A percentile compares a stretch with the other conserved stretches of the same genome.
Conservation (phyloP, 1,140 invertebrate genomes). For the Aricia agestis region DNA sequence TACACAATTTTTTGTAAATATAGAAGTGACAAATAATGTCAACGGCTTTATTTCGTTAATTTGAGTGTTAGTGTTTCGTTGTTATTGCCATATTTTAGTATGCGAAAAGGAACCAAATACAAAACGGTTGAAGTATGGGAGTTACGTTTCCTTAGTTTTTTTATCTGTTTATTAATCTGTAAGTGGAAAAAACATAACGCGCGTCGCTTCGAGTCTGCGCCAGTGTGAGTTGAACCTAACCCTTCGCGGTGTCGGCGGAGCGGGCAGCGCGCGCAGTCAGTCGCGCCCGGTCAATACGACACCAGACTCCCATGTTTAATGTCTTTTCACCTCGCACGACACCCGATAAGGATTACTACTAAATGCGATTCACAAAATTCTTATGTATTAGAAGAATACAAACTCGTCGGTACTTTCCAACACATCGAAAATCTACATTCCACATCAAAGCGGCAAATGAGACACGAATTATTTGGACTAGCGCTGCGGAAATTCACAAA, state of each 20-base stretch:
- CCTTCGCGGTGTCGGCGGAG: conserved; percentile 37
- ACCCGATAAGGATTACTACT: conserved; percentile 49
- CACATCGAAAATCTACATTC: background rate
- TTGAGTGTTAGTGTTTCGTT: no score
- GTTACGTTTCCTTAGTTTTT: no score
- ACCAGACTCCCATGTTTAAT: conserved; percentile 73
- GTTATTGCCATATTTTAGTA: no score
- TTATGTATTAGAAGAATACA: background rate
- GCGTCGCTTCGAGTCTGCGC: no score
- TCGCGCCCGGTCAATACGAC: conserved; percentile 65
- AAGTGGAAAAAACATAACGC: no score
- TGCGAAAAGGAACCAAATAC: no score
- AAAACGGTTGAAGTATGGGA: no score
- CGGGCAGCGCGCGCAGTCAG: conserved; percentile 65
- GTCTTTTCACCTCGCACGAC: conserved; percentile 64
- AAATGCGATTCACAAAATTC: conserved; percentile 32
- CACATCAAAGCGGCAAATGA: conserved; percentile 5
- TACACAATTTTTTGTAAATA: no score
- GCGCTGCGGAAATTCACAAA: background rate
- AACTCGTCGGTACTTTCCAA: no score
- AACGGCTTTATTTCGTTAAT: no score
- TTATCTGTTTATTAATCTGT: no score
- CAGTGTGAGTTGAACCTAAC: conserved; percentile 23
- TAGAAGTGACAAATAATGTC: no score
- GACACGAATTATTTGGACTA: background rate